A percentile compares a stretch with the other conserved stretches of the same genome.
These are phyloP conservation scores for Rousettus leschenaultii DNA, from an alignment of 2,113 vertebrate species.

Conservation along the genomic window DNA sequence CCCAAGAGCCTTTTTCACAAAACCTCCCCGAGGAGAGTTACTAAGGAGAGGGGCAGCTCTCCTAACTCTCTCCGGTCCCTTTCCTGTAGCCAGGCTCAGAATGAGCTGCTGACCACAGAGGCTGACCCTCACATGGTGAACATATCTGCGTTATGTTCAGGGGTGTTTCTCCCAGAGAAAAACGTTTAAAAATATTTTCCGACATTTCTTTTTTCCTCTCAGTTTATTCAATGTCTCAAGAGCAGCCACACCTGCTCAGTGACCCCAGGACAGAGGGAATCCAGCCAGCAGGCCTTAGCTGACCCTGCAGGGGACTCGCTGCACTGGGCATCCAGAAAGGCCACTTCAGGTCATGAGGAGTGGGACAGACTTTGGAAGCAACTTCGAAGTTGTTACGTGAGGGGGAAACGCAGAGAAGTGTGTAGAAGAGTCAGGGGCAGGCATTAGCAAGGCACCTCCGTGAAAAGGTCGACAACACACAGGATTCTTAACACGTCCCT, in stretches of 20 bases:
- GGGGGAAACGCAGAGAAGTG: background rate
- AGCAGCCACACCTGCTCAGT: background rate
- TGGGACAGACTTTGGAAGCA: background rate
- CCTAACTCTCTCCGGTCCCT: fast-evolving
- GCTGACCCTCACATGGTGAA: background rate
- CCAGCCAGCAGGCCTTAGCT: background rate
- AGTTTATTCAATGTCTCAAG: background rate
- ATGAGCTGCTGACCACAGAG: too few relatives aligned
- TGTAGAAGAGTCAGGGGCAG: background rate
- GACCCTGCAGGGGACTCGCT: background rate
- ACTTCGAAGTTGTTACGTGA: background rate
- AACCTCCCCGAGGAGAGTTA: background rate
- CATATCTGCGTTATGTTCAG: background rate
- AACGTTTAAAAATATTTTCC: background rate
- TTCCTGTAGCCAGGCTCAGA: background rate
- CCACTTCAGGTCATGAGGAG: background rate
- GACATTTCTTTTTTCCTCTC: background rate
- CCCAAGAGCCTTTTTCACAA: background rate
- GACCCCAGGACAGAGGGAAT: background rate
- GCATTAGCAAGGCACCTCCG: background rate
- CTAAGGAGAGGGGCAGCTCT: fast-evolving
- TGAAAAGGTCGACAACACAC: background rate
- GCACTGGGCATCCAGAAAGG: background rate
- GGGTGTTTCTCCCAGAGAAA: background rate
- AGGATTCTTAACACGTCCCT: background rate